Evolutionary conservation across 2,113 vertebrate genomes (phyloP).

Genomic region (Campylorhamphus procurvoides): DNA sequence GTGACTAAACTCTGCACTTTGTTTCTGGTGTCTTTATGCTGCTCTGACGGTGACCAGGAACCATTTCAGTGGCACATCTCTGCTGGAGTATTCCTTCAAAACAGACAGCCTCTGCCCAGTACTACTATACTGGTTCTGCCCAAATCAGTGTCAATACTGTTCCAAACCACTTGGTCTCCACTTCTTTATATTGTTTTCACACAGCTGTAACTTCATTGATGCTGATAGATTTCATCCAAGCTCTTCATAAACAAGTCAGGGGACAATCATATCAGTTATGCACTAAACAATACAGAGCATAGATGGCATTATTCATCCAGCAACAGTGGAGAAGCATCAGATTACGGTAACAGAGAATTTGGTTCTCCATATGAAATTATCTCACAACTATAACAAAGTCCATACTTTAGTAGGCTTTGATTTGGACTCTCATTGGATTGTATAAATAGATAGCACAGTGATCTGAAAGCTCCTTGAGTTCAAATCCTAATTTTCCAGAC

Average conservation of each 20-base stretch:
- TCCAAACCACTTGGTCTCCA: background rate
- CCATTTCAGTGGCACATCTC: background rate
- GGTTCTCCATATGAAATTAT: background rate
- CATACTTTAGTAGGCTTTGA: background rate
- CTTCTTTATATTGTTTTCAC: background rate
- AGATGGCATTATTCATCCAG: background rate
- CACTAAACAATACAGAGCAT: background rate
- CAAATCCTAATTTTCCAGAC: slow-evolving; percentile 4
- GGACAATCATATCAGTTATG: background rate
- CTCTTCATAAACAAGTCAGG: background rate
- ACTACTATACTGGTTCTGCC: background rate
- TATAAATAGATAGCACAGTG: background rate
- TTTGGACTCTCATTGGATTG: background rate
- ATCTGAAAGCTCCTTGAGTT: background rate
- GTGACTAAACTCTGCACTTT: background rate
- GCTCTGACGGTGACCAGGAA: background rate
- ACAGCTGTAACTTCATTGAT: background rate
- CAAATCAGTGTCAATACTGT: background rate
- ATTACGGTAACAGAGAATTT: background rate
- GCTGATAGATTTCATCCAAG: background rate
- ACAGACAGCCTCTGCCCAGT: background rate
- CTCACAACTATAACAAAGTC: background rate
- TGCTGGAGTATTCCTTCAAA: background rate
- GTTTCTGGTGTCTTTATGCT: background rate
- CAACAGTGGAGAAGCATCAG: background rate